Conservation (phyloP, 2,113 vertebrate species). For the Mixornis gularis region DNA sequence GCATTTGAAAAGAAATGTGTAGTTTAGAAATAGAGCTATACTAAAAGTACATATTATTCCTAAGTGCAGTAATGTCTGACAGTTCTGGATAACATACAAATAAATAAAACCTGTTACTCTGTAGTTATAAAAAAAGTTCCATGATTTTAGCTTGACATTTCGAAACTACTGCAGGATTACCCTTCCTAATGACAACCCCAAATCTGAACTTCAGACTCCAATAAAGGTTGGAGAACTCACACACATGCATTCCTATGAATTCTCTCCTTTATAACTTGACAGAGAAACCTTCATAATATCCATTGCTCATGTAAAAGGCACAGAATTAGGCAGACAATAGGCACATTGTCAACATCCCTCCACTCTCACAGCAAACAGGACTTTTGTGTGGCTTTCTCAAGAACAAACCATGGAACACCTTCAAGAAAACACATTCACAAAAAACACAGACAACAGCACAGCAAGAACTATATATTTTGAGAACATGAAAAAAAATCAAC, state of each 20-base stretch:
- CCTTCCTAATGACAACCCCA: background rate
- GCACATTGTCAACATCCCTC: background rate
- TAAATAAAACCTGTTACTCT: background rate
- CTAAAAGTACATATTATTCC: background rate
- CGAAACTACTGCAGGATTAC: background rate
- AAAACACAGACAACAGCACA: constrained; percentile 19
- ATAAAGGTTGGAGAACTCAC: background rate
- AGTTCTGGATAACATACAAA: background rate
- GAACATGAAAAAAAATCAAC: background rate
- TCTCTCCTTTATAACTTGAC: background rate
- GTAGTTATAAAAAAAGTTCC: background rate
- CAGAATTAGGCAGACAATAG: background rate
- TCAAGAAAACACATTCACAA: constrained; percentile 21
- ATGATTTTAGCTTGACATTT: background rate
- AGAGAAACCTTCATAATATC: background rate
- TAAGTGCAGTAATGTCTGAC: background rate
- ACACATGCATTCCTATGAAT: background rate
- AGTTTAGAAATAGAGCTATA: background rate
- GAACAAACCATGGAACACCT: background rate
- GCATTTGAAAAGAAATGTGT: background rate
- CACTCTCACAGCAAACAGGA: background rate
- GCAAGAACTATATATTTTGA: background rate
- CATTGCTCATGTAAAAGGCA: background rate
- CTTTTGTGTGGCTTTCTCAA: background rate
- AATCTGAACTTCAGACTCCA: background rate